Evolutionary conservation across 2,888 invertebrate genomes (phyloP).

Genomic region (Sarcophaga subvicina): DNA sequence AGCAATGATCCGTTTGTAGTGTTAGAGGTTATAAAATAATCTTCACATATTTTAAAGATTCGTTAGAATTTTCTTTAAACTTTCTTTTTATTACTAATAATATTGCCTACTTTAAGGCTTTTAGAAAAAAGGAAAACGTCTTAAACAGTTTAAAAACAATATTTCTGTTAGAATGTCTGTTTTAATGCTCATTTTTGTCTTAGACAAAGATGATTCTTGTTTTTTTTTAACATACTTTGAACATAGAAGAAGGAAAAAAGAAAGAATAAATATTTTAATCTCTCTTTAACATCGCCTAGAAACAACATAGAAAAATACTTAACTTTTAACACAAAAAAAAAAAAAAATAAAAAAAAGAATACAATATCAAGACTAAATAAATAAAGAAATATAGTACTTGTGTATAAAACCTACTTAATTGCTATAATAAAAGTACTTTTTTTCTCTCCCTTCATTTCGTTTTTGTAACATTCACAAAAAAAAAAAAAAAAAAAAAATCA

Average conservation of each 20-base stretch:
- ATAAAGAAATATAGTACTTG: conserved; percentile 25
- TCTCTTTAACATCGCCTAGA: conserved; percentile 28
- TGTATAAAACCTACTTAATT: conserved; percentile 60
- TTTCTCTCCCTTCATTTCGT: background rate
- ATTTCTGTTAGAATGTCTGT: too few relatives aligned
- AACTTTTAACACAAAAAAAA: background rate
- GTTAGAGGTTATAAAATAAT: too few relatives aligned
- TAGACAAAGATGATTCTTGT: conserved; percentile 27
- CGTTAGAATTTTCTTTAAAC: too few relatives aligned
- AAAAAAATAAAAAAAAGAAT: background rate
- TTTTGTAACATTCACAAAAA: conserved; percentile 33
- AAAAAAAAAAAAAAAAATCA: conserved; percentile 10
- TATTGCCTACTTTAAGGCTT: background rate
- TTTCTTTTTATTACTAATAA: too few relatives aligned
- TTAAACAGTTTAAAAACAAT: background rate
- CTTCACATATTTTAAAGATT: too few relatives aligned
- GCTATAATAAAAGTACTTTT: conserved; percentile 32
- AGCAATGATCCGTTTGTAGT: too few relatives aligned
- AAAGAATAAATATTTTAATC: conserved; percentile 26
- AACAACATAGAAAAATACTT: conserved; percentile 27
- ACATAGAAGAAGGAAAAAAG: background rate
- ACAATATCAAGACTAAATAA: conserved; percentile 14
- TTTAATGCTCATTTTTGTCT: too few relatives aligned
- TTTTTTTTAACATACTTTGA: background rate
- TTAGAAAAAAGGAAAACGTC: background rate